Evolutionary conservation across 2,797 vertebrate species (phyloP), one percentile per base, ranked within the genome.

Genomic region (Vireo griseus): DNA sequence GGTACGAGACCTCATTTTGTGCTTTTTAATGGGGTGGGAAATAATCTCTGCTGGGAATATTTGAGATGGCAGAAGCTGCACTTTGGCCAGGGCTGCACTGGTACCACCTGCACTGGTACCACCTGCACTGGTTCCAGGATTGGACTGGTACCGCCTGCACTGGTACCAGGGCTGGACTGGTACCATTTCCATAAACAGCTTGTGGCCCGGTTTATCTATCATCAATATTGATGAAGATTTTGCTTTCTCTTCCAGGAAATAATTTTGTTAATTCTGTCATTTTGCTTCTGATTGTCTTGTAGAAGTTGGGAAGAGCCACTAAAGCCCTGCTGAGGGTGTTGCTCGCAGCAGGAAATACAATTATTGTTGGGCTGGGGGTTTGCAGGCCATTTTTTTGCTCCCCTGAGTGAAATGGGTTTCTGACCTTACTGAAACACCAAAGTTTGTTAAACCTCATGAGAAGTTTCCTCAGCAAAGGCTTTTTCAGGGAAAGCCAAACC

Each of bases 91-190:
- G 61, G 9, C 19, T 58, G 40, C 33, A 4, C 67, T 69, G 78
- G 55, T 2, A 11, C 63, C 39, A 18, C 39, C 39, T 40, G 39
- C 39, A 14, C 19, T 21, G 52, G 3, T 29, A 11, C 48, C 10
- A 11, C 15, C 26, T 50, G 48, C 16, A 29, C 50, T 18, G 50
- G 3, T 12, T 5, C 47, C 31, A 21, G 48, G 9, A 2, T 12
- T 2, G 3, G 3, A 15, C 44, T 59, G 55, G 72, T 24, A 15
- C 17, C 17, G 50, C 1, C 5, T 19, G 3, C 0, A 39, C 55
- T 71, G 40, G 1, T 8, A 37, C 26, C 42, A 48, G 21, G 5
- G 2, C 10, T n/a, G 4, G 0, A 39, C 44, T 55, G 57, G 37
- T 33, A 7, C 58, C 45, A 54, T 40, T 45, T 86, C 68, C 54